Conservation (phyloP, 2,888 invertebrate species). For the Coecobrya sp. region DNA sequence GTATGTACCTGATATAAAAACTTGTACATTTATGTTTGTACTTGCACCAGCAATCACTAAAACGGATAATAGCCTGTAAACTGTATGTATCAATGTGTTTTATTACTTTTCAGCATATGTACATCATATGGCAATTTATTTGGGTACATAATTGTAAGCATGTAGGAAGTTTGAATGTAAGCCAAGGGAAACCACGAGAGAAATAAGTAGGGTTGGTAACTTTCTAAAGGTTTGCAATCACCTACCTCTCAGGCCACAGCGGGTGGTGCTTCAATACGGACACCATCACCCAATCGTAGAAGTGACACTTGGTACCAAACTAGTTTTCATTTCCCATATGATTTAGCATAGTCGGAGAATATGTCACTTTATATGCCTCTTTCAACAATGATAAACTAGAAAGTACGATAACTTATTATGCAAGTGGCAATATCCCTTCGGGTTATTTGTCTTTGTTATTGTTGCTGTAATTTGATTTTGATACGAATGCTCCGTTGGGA, state of each 20-base stretch:
- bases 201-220: not conserved
- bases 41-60: not conserved
- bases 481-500: not conserved
- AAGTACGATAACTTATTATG: not conserved
- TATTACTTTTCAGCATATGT: not conserved
- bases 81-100: too few species aligned
- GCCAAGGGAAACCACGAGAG: not conserved
- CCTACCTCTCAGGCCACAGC: not conserved
- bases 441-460: not conserved
- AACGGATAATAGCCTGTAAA: not conserved
- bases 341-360: not conserved
- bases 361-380: not conserved
- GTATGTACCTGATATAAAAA: not conserved
- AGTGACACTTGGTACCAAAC: conserved; percentile 23
- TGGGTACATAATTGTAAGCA: not conserved
- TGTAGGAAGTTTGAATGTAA: not conserved
- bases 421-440: not conserved
- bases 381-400: not conserved
- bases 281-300: not conserved
- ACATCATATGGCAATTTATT: not conserved
- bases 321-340: not conserved
- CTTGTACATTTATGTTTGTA: not conserved
- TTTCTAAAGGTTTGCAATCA: conserved; percentile 9
- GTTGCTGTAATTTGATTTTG: not conserved
- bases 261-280: not conserved